Evolutionary conservation across 2,797 vertebrate genomes (phyloP).

Genomic region (Miichthys miiuy): DNA sequence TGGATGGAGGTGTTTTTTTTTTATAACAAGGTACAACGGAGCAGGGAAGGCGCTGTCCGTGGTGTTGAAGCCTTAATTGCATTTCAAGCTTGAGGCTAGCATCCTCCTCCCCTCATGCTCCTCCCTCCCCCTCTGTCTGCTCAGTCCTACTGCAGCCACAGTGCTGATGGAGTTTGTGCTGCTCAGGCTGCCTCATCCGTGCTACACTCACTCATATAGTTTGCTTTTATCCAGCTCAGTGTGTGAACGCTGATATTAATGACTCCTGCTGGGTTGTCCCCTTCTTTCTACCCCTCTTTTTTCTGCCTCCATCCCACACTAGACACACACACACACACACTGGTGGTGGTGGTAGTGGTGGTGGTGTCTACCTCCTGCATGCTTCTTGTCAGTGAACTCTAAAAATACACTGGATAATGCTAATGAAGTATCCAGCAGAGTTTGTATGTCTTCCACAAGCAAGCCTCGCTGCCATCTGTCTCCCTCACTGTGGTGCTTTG

Average conservation of each 20-base stretch:
- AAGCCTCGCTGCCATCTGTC: slow-evolving; percentile 74
- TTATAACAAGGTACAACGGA: slow-evolving; percentile 2
- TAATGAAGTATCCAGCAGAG: slow-evolving; percentile 78
- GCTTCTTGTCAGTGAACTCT: slow-evolving; percentile 73
- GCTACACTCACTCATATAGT: slow-evolving; percentile 43
- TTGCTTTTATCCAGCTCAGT: slow-evolving; percentile 70
- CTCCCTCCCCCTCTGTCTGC: slow-evolving; percentile 19
- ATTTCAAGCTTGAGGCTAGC: slow-evolving; percentile 61
- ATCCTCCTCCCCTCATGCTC: not conserved
- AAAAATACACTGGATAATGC: slow-evolving; percentile 77
- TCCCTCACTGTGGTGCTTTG: slow-evolving; percentile 62
- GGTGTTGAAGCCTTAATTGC: slow-evolving; percentile 64
- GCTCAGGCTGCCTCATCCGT: slow-evolving; percentile 28
- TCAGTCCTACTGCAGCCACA: slow-evolving; percentile 40
- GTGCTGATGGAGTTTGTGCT: slow-evolving; percentile 35
- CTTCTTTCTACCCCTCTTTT: slow-evolving; percentile 3
- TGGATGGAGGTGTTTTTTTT: not conserved
- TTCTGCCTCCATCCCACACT: slow-evolving; percentile 33
- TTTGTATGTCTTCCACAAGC: slow-evolving; percentile 71
- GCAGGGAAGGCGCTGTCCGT: slow-evolving; percentile 46
- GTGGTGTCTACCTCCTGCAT: slow-evolving; percentile 69
- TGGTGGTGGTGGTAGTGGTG: not conserved
- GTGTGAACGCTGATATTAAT: slow-evolving; percentile 70
- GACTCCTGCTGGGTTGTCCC: slow-evolving; percentile 63
- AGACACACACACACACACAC: slow-evolving; percentile 24